These are phyloP conservation scores for Gorsachius goisagi DNA, from an alignment of 2,113 vertebrate genomes.

Conservation along the genomic window DNA sequence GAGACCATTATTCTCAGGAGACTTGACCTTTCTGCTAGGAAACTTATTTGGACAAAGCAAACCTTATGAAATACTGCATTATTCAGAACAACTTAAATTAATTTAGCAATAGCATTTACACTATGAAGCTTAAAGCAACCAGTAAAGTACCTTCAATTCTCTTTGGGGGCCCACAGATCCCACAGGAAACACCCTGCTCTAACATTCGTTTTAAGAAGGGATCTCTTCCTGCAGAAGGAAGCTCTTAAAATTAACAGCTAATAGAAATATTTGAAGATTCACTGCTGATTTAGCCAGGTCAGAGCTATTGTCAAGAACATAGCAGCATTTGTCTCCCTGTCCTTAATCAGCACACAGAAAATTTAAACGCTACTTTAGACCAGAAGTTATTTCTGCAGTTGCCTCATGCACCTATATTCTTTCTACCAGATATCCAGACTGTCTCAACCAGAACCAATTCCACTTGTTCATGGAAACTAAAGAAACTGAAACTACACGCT, in stretches of 20 bases:
- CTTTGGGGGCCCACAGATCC: background rate
- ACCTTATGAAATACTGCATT: background rate
- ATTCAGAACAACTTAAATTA: background rate
- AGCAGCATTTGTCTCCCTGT: background rate
- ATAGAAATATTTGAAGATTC: background rate
- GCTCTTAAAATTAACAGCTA: background rate
- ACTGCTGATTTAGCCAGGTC: background rate
- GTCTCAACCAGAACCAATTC: background rate
- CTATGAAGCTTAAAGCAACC: background rate
- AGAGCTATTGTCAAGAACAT: background rate
- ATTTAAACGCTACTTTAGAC: background rate
- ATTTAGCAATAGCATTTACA: background rate
- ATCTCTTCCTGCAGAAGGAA: background rate
- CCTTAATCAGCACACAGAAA: background rate
- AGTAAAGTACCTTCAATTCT: background rate
- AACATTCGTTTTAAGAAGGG: background rate
- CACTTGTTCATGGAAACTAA: background rate
- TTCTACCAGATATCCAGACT: background rate
- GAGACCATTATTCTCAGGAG: background rate
- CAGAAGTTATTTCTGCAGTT: background rate
- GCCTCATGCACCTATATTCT: background rate
- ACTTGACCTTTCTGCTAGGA: background rate
- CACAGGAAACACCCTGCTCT: background rate
- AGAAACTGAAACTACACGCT: background rate
- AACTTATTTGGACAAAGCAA: background rate